Conservation (phyloP, 2,888 invertebrate genomes). For the Lottia gigantea region DNA sequence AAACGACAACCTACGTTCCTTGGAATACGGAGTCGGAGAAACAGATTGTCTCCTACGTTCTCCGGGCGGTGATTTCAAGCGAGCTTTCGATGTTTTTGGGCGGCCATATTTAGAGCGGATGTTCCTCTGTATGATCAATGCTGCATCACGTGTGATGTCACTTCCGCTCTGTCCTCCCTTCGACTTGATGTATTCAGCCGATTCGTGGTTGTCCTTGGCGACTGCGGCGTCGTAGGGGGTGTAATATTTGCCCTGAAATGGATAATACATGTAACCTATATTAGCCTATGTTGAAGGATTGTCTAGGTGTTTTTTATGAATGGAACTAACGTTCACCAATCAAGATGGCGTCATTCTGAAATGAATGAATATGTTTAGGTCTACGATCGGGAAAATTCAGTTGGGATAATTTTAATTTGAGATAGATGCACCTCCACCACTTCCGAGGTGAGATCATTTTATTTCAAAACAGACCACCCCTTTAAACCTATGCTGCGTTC, state of each 20-base stretch:
- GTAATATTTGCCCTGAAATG: slow-evolving; percentile 79
- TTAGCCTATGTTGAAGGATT: too few relatives aligned
- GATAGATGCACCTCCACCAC: too few relatives aligned
- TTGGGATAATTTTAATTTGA: too few relatives aligned
- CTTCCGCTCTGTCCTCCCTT: slow-evolving; percentile 88
- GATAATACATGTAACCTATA: slow-evolving; percentile 70
- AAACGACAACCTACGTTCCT: not conserved
- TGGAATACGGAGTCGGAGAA: not conserved
- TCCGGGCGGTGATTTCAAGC: not conserved
- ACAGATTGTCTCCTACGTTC: not conserved
- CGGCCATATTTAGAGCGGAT: slow-evolving; percentile 8
- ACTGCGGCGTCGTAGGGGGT: slow-evolving; percentile 93
- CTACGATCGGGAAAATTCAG: too few relatives aligned
- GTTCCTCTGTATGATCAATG: slow-evolving; percentile 32
- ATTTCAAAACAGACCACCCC: too few relatives aligned
- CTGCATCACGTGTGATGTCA: slow-evolving; percentile 71
- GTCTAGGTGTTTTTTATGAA: too few relatives aligned
- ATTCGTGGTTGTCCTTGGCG: slow-evolving; percentile 85
- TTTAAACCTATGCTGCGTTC: too few relatives aligned
- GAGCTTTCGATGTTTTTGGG: not conserved
- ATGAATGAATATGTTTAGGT: too few relatives aligned
- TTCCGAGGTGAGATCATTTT: too few relatives aligned
- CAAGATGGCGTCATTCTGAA: too few relatives aligned
- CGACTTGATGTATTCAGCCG: slow-evolving; percentile 91
- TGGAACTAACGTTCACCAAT: too few relatives aligned